These are phyloP conservation scores for Euproctis similis DNA, from an alignment of 2,888 invertebrate species.

Conservation along the genomic window DNA sequence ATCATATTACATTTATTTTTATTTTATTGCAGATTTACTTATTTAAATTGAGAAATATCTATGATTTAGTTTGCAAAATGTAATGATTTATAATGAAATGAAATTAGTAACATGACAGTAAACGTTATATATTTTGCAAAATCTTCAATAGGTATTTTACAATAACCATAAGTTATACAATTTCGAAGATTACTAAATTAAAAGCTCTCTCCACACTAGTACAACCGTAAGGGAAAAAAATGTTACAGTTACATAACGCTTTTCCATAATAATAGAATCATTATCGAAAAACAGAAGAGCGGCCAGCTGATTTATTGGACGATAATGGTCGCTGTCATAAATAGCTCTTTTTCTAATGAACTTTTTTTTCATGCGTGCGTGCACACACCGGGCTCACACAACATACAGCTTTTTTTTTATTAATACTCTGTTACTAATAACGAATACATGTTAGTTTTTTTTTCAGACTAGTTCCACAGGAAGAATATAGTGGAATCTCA, in stretches of 20 bases:
- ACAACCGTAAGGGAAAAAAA: constrained; percentile 46
- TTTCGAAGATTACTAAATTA: too few species aligned
- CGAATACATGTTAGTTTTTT: constrained; percentile 50
- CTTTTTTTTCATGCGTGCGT: constrained; percentile 57
- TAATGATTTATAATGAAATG: too few species aligned
- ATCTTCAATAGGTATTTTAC: too few species aligned
- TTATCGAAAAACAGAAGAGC: constrained; percentile 76
- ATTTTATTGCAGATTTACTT: too few species aligned
- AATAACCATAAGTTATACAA: not conserved
- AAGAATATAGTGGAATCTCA: constrained; percentile 27
- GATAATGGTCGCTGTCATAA: constrained; percentile 75
- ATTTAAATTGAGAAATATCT: too few species aligned
- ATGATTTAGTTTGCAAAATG: too few species aligned
- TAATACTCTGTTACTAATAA: constrained; percentile 52
- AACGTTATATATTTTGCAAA: too few species aligned
- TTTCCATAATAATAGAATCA: constrained; percentile 77
- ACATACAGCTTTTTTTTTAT: constrained; percentile 40
- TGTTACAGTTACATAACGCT: constrained; percentile 75
- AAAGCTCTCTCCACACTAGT: constrained; percentile 34
- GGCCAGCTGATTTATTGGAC: constrained; percentile 76
- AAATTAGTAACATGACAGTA: too few species aligned
- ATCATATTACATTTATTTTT: too few species aligned
- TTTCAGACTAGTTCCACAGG: constrained; percentile 18
- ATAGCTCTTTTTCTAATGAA: constrained; percentile 72
- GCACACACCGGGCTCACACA: constrained; percentile 48